Percentiles rank a stretch among this genome's conserved stretches.
Evolutionary conservation across 2,888 invertebrate genomes (phyloP).

Genomic region (Lingula anatina): DNA sequence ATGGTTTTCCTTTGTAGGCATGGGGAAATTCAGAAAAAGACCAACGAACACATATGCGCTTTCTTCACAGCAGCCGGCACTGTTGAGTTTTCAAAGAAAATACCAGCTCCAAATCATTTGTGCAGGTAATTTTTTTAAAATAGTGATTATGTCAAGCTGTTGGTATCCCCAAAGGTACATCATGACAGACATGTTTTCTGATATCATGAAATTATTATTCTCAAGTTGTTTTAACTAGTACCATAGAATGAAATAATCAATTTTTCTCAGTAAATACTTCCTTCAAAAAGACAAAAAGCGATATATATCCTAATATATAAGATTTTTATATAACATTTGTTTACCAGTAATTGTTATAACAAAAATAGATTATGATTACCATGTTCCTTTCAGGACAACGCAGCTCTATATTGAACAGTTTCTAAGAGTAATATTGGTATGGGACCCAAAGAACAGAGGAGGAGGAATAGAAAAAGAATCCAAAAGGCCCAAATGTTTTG

Average conservation of each 20-base stretch:
- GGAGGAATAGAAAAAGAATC: slow-evolving; percentile 52
- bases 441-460: slow-evolving; percentile 69
- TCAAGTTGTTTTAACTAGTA: too few species aligned
- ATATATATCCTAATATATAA: too few species aligned
- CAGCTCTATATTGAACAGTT: slow-evolving; percentile 57
- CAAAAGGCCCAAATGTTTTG: slow-evolving; percentile 32
- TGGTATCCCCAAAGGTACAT: background rate
- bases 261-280: too few species aligned
- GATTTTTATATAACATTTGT: too few species aligned
- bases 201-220: too few species aligned
- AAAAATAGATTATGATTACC: background rate
- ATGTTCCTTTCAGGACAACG: slow-evolving; percentile 29
- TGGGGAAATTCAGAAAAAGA: slow-evolving; percentile 64
- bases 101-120: slow-evolving; percentile 65
- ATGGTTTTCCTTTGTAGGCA: slow-evolving; percentile 58
- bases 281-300: too few species aligned
- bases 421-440: slow-evolving; percentile 68
- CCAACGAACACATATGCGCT: slow-evolving; percentile 67
- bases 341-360: too few species aligned
- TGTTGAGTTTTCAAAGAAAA: slow-evolving; percentile 60
- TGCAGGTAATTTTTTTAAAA: too few species aligned
- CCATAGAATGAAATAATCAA: background rate
- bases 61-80: slow-evolving; percentile 62
- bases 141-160: slow-evolving; percentile 5
- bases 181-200: background rate